These are phyloP conservation scores for Trachops cirrhosus DNA, from an alignment of 2,797 vertebrate species.

Conservation along the genomic window DNA sequence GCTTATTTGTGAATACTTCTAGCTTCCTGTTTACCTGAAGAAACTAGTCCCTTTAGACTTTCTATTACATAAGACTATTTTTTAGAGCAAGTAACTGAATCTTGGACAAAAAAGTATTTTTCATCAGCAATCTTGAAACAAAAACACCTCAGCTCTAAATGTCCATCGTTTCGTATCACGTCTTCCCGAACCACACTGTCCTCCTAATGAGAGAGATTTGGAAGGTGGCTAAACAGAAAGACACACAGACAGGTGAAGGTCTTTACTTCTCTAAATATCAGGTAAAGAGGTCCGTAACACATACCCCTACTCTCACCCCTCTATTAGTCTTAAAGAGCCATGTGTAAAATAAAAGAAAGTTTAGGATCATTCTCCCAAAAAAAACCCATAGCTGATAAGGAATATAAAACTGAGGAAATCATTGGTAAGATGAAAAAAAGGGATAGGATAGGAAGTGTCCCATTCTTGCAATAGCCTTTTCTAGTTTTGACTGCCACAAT, in stretches of 20 bases:
- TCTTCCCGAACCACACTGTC: not conserved
- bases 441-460: not conserved
- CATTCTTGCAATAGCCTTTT: not conserved
- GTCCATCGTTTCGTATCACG: not conserved
- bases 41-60: not conserved
- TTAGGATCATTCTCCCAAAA: not conserved
- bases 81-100: slow-evolving; percentile 10
- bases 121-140: not conserved
- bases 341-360: not conserved
- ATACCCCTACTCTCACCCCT: not conserved
- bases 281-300: not conserved
- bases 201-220: not conserved
- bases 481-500: not conserved
- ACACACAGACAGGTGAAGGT: not conserved
- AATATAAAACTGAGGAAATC: not conserved
- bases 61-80: not conserved
- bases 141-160: not conserved
- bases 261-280: slow-evolving; percentile 19
- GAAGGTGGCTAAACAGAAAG: not conserved
- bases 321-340: not conserved
- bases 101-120: slow-evolving; percentile 31
- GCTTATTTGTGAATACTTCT: not conserved
- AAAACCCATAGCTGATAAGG: not conserved
- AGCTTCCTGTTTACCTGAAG: not conserved
- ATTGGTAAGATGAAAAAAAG: not conserved